These are phyloP conservation scores for Semnopithecus entellus DNA, from an alignment of 2,113 vertebrate species.

Conservation along the genomic window DNA sequence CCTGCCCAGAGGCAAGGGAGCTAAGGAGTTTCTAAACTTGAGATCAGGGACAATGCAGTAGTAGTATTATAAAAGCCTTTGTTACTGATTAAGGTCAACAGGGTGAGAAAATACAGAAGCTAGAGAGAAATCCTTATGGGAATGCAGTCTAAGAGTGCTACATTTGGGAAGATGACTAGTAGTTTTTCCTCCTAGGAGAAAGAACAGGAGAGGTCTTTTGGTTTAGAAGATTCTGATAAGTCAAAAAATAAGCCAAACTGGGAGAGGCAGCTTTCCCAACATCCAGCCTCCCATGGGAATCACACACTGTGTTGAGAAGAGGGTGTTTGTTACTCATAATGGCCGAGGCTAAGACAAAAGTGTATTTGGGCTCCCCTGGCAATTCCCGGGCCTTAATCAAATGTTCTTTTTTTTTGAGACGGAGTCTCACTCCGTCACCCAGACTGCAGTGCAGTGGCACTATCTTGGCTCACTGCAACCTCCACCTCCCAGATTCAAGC, in stretches of 20 bases:
- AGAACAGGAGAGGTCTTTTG: not conserved
- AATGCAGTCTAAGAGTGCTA: not conserved
- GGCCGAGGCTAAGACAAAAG: not conserved
- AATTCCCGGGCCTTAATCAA: not conserved
- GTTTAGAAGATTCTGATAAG: conserved; percentile 6
- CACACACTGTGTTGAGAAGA: not conserved
- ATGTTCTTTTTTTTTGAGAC: not conserved
- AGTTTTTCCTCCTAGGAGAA: not conserved
- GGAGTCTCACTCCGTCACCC: too few relatives aligned
- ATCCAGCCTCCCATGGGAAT: not conserved
- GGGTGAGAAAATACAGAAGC: conserved; percentile 20
- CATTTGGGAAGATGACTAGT: not conserved
- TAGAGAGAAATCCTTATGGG: not conserved
- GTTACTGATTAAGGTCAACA: not conserved
- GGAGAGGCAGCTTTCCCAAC: not conserved
- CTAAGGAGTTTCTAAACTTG: conserved; percentile 49
- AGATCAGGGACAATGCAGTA: not conserved
- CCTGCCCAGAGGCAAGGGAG: conserved; percentile 36
- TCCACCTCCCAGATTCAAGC: too few relatives aligned
- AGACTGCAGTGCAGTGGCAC: too few relatives aligned
- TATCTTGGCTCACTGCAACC: too few relatives aligned
- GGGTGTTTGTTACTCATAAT: not conserved
- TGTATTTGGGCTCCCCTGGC: not conserved
- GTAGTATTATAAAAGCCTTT: conserved; percentile 29
- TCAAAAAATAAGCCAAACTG: not conserved